Conservation (phyloP, 2,797 vertebrate genomes). For the Syndactyla subalaris region DNA sequence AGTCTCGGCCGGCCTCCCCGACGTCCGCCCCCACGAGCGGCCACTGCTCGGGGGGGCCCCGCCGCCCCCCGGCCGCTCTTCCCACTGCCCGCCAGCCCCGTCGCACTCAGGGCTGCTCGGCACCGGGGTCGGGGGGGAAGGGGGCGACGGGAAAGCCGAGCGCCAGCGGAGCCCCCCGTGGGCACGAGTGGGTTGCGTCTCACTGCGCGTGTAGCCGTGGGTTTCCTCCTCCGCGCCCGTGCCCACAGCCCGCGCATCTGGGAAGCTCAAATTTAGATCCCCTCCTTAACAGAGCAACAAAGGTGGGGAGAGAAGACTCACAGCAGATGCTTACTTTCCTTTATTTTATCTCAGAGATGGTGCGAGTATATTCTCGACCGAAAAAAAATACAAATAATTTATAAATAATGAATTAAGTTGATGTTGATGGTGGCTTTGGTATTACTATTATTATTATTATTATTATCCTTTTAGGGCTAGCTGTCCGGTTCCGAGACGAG, state of each 20-base stretch:
- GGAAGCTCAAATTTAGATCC: not conserved
- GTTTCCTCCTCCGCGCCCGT: too few species aligned
- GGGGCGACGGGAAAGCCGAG: not conserved
- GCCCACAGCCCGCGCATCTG: accelerated
- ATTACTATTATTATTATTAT: not conserved
- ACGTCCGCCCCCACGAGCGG: not conserved
- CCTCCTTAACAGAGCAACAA: not conserved
- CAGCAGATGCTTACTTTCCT: not conserved
- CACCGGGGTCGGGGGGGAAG: not conserved
- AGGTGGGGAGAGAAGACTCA: not conserved
- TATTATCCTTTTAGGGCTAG: not conserved
- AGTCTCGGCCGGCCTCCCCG: not conserved
- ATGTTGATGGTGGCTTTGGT: not conserved
- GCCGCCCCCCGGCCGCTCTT: too few species aligned
- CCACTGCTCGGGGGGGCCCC: too few species aligned
- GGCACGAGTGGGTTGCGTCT: not conserved
- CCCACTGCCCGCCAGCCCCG: not conserved
- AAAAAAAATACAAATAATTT: not conserved
- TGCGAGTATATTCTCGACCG: not conserved
- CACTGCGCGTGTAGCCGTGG: accelerated
- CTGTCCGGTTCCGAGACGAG: not conserved
- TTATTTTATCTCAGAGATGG: not conserved
- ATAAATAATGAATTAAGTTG: not conserved
- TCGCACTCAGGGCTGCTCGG: not conserved
- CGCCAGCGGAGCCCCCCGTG: too few species aligned